Evolutionary conservation across 2,113 vertebrate species (phyloP).

Genomic region (Cnemophilus loriae): DNA sequence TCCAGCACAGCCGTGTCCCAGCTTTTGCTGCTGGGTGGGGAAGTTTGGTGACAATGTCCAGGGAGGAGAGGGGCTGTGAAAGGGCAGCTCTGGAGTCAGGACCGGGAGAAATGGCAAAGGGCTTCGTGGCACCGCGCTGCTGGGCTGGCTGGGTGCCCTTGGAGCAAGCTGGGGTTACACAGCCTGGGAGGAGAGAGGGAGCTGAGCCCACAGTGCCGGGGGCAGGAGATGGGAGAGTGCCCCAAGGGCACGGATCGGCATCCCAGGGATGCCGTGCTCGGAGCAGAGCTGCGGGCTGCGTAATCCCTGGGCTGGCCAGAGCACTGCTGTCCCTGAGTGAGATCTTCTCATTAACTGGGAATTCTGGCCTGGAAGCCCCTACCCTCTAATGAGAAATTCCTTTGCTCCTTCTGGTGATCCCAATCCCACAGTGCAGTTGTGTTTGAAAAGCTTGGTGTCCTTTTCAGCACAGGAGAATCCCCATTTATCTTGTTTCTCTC

Average conservation of each 20-base stretch:
- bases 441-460: background rate
- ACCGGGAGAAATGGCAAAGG: background rate
- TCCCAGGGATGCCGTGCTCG: background rate
- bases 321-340: rapidly evolving
- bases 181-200: background rate
- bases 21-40: background rate
- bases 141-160: background rate
- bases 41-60: too few relatives aligned
- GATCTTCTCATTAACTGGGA: background rate
- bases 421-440: rapidly evolving
- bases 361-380: background rate
- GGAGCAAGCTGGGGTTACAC: background rate
- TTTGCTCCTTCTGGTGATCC: background rate
- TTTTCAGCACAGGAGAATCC: background rate
- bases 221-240: background rate
- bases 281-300: background rate
- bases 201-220: background rate
- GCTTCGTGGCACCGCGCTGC: background rate
- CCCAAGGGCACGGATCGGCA: background rate
- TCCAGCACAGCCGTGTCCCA: background rate
- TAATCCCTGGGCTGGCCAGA: background rate
- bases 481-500: background rate
- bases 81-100: background rate
- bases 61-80: background rate
- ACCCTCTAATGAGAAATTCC: background rate